Base-by-base conservation (phyloP, 2,797 vertebrate species). In the Fistularia tabacaria region DNA sequence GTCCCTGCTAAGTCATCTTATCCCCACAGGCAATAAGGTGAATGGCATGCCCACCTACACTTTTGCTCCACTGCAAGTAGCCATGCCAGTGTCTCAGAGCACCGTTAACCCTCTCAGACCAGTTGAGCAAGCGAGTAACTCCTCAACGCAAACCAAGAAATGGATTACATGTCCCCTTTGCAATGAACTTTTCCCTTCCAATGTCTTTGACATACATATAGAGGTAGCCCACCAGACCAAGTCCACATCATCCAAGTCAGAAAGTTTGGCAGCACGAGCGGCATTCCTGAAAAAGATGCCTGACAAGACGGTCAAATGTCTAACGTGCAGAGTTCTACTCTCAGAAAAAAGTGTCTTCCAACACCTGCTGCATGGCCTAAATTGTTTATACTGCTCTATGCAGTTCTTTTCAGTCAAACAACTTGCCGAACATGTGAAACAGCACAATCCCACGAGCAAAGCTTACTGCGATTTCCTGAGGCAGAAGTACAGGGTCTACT, bases 101-200 rank as follows among this genome's bases (percentile, higher is more conserved):
- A 85, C 90, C 13, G 44, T 84, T 0, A 63, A 88, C 3, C 64
- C 90, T 3, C 91, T 90, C 38, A 91, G 93, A 39, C 66, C 85
- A 46, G 82, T 90, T 0, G 84, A 80, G 14, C 83, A 90, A 57
- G 0, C 61, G 41, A 66, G 77, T 3, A 90, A 89, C 52, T 57
- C 81, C 0, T 46, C 82, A 1, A 86, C 90, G 25, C 92, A 93
- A 76, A 91, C 95, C 1, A 98, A 98, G 79, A 97, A 96, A 69
- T 99, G 97, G 97, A 94, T 97, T 58, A 98, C 95, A 0, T 99
- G 97, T 60, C 95, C 94, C 0, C 91, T 97, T 54, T 99, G 97
- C 80, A 97, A 95, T 0, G 96, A 98, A 69, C 94, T 97, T 13
- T 98, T 99, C 66, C 97, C 97, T 0, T 95, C 95, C 7, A 96